Evolutionary conservation across 2,888 invertebrate genomes (phyloP), one percentile per base, ranked within the genome.

Genomic region (Bibio marci): DNA sequence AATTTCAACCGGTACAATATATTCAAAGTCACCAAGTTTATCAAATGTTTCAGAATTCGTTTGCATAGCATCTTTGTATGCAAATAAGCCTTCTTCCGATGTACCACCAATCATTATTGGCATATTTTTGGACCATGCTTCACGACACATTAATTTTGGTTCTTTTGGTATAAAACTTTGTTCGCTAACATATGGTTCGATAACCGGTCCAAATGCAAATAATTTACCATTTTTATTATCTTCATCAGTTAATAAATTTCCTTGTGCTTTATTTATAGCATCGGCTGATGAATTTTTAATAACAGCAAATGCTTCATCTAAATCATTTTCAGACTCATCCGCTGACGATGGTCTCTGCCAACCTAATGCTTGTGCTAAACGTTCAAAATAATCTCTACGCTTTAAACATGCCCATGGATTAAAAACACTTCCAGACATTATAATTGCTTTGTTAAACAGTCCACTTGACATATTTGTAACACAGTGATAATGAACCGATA

Each of bases 391-490:
- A 31, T 52, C 46, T 26, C 49, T 51, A 2, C 42, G 42, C 1
- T 52, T 52, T 3, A 52, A 47, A 4, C 46, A 38, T 0, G 53
- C 52, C 60, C 60, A 61, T 0, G 56, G 54, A 25, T 55, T 50
- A 8, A 58, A 40, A 0, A 52, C 50, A 28, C 48, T 51, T 14
- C 59, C 59, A 2, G 59, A 62, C 59, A 58, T 58, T 2, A 54
- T 36, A 14, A 60, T 57, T 2, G 52, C 56, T 43, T 53, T 56
- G 45, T 59, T 52, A 28, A 60, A 46, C 4, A 59, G 44, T 2
- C 53, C 58, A 48, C 62, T 63, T 0, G 64, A 57, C 43, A 62
- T 57, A 6, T 63, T 62, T 2, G 65, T 65, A 3, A 67, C 45
- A 32, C 64, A 49, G n/a, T 67, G 53, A 30, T 58, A 55, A 47